Percentiles rank a stretch among this genome's conserved stretches.
These are phyloP conservation scores for Sphaerophoria taeniata DNA, from an alignment of 2,888 invertebrate genomes.

Conservation along the genomic window DNA sequence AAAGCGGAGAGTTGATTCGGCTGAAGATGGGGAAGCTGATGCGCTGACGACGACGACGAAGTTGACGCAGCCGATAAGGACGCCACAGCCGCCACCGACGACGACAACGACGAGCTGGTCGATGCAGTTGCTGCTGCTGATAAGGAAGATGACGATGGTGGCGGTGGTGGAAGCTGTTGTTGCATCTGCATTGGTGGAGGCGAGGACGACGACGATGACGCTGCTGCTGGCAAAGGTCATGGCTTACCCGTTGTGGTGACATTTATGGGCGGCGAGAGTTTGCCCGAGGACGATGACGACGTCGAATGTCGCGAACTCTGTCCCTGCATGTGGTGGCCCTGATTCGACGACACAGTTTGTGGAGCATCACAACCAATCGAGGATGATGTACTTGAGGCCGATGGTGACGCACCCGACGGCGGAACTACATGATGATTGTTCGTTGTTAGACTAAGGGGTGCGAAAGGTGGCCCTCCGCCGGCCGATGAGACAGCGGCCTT, in stretches of 20 bases:
- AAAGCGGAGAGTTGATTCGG: constrained; percentile 79
- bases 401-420: constrained; percentile 84
- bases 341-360: constrained; percentile 76
- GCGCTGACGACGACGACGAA: constrained; percentile 55
- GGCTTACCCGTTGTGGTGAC: constrained; percentile 80
- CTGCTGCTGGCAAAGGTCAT: constrained; percentile 77
- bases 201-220: constrained; percentile 77
- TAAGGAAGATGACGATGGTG: constrained; percentile 63
- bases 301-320: constrained; percentile 82
- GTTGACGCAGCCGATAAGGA: constrained; percentile 56
- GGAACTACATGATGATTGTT: constrained; percentile 80
- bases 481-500: constrained; percentile 82
- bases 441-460: constrained; percentile 82
- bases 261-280: constrained; percentile 81
- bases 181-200: constrained; percentile 72
- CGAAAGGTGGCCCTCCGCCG: constrained; percentile 81
- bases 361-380: constrained; percentile 81
- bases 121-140: constrained; percentile 70
- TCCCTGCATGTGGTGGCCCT: constrained; percentile 76
- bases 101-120: constrained; percentile 38
- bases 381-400: constrained; percentile 83
- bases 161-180: constrained; percentile 15
- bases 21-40: constrained; percentile 69
- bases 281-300: constrained; percentile 81
- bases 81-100: constrained; percentile 15